Base-by-base conservation (phyloP, 2,113 vertebrate species). In the Malurus alboscapulatus region DNA sequence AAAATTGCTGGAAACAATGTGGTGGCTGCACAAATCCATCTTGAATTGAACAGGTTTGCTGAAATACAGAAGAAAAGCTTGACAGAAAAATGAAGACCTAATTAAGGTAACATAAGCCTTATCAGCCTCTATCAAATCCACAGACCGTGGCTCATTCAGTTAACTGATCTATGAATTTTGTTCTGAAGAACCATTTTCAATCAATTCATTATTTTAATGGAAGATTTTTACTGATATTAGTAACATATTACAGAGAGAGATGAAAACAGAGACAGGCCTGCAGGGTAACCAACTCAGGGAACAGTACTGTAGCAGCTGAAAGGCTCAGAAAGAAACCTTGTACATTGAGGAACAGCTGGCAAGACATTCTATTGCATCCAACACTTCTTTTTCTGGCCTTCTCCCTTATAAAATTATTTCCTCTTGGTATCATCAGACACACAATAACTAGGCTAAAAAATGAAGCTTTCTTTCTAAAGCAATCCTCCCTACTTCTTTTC, bases 361-460 rank as follows among this genome's bases (percentile, higher is more conserved):
- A 95, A 84, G 80, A 86, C 30, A 72, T 74, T 44, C 83, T 65
- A 42, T 6, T 61, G 61, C 68, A 86, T 87, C 90, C 90, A 92
- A 81, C 8, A 0, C 61, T 93, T 86, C 68, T 92, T 84, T 77
- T 76, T 65, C 68, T 61, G 45, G 48, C 36, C 32, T 92, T 91
- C 66, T 81, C 72, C 63, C 69, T 66, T 15, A 65, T 17, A 87
- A 78, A 92, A 75, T 65, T 55, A 93, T 89, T 94, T 91, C 77
- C 77, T 94, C 45, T 89, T 88, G 69, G 36, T 93, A 94, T 88
- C 90, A 80, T 30, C 20, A 87, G 73, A 67, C 45, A 75, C 57
- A 84, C 69, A 93, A 55, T 53, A 84, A 91, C 36, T 20, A 34
- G 29, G 61, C 61, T 78, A 72, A 89, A 88, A 80, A 81, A 32